Conservation (phyloP, 2,797 vertebrate species). For the Megalops cyprinoides region DNA sequence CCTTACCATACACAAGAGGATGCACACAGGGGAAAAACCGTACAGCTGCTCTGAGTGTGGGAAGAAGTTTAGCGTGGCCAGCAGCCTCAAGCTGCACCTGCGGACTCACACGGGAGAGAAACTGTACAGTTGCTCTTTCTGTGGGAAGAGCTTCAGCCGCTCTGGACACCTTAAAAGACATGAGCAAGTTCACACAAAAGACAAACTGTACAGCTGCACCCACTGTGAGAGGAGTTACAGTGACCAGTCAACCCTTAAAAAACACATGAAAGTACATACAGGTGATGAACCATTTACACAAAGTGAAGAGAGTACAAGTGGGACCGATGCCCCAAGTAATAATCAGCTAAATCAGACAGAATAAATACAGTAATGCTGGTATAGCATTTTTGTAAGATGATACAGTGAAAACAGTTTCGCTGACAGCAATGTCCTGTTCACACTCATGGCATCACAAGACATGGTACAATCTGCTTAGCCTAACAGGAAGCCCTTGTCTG, state of each 20-base stretch:
- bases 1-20: constrained; percentile 77
- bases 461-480: neutral
- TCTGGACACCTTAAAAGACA: constrained; percentile 74
- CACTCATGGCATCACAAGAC: neutral
- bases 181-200: constrained; percentile 74
- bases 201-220: constrained; percentile 60
- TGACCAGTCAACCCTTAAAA: constrained; percentile 66
- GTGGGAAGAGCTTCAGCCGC: constrained; percentile 73
- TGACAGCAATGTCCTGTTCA: neutral
- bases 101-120: constrained; percentile 75
- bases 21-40: constrained; percentile 75
- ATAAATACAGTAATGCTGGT: neutral
- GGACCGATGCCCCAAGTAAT: constrained; percentile 19
- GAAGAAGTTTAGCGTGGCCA: constrained; percentile 74
- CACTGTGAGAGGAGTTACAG: constrained; percentile 67
- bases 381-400: neutral
- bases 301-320: constrained; percentile 31
- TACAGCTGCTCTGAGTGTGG: constrained; percentile 71
- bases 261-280: constrained; percentile 66
- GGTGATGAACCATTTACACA: constrained; percentile 11
- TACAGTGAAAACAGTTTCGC: neutral
- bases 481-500: neutral
- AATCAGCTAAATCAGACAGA: neutral
- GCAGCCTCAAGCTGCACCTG: constrained; percentile 77
- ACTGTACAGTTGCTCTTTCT: constrained; percentile 69